These are phyloP conservation scores for Cactoblastis cactorum DNA, from an alignment of 2,888 invertebrate genomes.

Conservation along the genomic window DNA sequence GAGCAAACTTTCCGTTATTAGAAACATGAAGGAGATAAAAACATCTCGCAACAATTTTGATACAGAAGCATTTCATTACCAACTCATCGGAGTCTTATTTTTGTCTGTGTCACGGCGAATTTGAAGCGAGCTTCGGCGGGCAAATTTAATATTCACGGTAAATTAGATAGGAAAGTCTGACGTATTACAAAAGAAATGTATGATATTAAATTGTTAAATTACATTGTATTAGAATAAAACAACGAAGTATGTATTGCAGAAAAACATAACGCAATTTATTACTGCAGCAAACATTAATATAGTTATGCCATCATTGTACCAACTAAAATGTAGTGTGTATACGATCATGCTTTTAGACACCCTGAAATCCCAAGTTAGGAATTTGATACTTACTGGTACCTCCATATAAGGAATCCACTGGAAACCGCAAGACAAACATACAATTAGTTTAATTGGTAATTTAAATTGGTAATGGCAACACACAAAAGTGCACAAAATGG, in stretches of 20 bases:
- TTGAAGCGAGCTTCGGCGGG: slow-evolving; percentile 30
- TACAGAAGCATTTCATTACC: slow-evolving; percentile 59
- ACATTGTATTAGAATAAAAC: slow-evolving; percentile 18
- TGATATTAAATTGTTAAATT: slow-evolving; percentile 33
- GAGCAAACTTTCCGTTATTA: slow-evolving; percentile 59
- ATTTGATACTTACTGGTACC: slow-evolving; percentile 81
- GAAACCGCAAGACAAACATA: slow-evolving; percentile 56
- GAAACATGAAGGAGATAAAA: slow-evolving; percentile 51
- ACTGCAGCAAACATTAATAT: slow-evolving; percentile 12
- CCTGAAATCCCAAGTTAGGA: slow-evolving; percentile 21
- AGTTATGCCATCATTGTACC: slow-evolving; percentile 16
- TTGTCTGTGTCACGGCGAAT: slow-evolving; percentile 32
- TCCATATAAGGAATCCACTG: slow-evolving; percentile 88
- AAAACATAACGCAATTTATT: slow-evolving; percentile 6
- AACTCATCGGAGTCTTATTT: slow-evolving; percentile 53
- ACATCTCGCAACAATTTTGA: slow-evolving; percentile 53
- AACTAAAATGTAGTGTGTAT: slow-evolving; percentile 20
- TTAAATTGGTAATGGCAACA: slow-evolving; percentile 32
- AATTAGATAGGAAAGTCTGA: slow-evolving; percentile 45
- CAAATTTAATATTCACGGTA: slow-evolving; percentile 52
- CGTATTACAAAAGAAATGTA: slow-evolving; percentile 30
- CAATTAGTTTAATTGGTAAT: slow-evolving; percentile 53
- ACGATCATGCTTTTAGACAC: slow-evolving; percentile 27
- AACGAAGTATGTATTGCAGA: slow-evolving; percentile 1
- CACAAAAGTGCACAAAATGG: slow-evolving; percentile 43